Percentiles rank a stretch among this genome's conserved stretches.
Conservation (phyloP, 2,797 vertebrate genomes). For the Poeciliopsis turneri region DNA sequence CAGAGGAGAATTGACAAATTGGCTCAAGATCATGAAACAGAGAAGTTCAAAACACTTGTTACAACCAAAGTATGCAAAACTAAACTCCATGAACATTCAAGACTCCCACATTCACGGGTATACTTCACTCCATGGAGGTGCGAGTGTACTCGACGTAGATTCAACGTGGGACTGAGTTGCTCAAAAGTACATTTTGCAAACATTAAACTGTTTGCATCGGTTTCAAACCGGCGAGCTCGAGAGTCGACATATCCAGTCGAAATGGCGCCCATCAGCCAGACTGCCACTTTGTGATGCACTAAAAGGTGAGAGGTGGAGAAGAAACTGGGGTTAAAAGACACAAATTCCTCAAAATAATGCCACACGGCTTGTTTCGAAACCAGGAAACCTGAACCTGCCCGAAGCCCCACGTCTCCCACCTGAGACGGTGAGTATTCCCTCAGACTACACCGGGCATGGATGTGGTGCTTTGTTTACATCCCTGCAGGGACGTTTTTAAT, state of each 20-base stretch:
- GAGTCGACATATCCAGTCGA: too few species aligned
- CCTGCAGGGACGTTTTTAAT: conserved; percentile 31
- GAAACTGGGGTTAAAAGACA: conserved; percentile 9
- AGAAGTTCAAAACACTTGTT: background rate
- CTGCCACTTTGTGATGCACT: too few species aligned
- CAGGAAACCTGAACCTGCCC: conserved; percentile 29
- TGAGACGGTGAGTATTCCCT: conserved; percentile 32
- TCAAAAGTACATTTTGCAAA: too few species aligned
- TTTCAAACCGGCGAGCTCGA: too few species aligned
- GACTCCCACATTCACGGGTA: too few species aligned
- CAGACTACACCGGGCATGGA: conserved; percentile 23
- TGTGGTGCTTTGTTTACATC: conserved; percentile 49
- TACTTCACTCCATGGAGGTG: too few species aligned
- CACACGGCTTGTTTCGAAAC: conserved; percentile 40
- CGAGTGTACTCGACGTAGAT: too few species aligned
- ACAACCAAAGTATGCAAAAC: background rate
- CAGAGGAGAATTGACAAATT: background rate
- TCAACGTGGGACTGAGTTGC: too few species aligned
- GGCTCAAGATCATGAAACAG: background rate
- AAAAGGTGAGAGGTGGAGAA: too few species aligned
- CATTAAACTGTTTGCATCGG: too few species aligned
- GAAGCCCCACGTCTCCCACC: conserved; percentile 5
- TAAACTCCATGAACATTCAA: background rate
- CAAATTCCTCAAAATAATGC: conserved; percentile 22
- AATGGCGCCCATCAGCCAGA: too few species aligned